These are phyloP conservation scores for Vidua chalybeata DNA, from an alignment of 2,113 vertebrate species.

Conservation along the genomic window DNA sequence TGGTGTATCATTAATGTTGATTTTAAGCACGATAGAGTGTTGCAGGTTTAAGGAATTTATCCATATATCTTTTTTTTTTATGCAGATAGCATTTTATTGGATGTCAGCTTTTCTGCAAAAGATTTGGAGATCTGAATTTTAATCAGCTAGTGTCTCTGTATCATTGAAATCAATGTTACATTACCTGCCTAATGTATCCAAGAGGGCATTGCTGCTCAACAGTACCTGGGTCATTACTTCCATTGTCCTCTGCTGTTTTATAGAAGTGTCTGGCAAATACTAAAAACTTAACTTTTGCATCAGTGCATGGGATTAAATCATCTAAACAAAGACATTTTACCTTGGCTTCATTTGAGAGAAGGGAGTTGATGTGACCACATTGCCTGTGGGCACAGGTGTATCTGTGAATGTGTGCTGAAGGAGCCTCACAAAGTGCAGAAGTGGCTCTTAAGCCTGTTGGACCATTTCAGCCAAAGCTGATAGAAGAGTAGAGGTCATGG, in stretches of 20 bases:
- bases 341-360: neutral
- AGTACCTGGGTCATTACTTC: neutral
- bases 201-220: neutral
- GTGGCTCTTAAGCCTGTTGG: neutral
- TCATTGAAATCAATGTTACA: neutral
- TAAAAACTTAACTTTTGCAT: neutral
- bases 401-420: neutral
- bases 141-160: accelerated
- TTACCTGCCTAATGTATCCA: neutral
- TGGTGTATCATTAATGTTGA: neutral
- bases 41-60: neutral
- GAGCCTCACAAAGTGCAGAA: neutral
- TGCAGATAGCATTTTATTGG: neutral
- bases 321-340: neutral
- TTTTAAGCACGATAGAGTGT: neutral
- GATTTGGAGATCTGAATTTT: neutral
- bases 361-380: neutral
- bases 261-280: neutral
- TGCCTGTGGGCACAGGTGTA: neutral
- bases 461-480: neutral
- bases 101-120: neutral
- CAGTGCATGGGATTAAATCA: neutral
- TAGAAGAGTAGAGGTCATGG: neutral
- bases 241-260: neutral
- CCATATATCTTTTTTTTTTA: neutral